Evolutionary conservation across 2,888 invertebrate genomes (phyloP), one percentile per base, ranked within the genome.

Genomic region (Perizoma flavofasciatum): DNA sequence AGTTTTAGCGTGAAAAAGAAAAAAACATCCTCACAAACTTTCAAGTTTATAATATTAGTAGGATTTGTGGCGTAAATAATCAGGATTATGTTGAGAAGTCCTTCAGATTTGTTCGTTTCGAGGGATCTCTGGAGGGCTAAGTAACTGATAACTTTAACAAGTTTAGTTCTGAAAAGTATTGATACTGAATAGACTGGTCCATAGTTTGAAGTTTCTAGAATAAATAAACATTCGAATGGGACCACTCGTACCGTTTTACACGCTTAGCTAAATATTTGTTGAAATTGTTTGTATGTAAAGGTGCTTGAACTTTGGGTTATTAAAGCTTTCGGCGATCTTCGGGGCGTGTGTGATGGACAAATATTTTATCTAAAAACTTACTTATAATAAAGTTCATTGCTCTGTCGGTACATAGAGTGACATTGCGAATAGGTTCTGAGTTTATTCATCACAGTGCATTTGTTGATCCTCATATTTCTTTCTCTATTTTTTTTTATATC

Each of bases 221-320:
- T 65, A 62, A 62, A 63, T 63, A 64, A 63, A 62, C 60, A 33
- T 41, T 35, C 45, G 57, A 62, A 52, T 59, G 52, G 49, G 43
- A 49, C 40, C 55, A 45, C 44, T 37, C 44, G 41, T 56, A 37
- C 57, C 49, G 47, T 59, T 61, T 55, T 54, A 57, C 33, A 35
- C 47, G 55, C 44, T 56, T 51, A 43, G 49, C 32, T 61, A 49
- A 61, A 58, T 55, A 56, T 49, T 49, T 54, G 22, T 8, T 57
- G 33, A 47, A 56, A 8, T 46, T 55, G 49, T 62, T 64, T 59
- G 60, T 64, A 59, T 11, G 41, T 46, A 52, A 51, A 46, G 66
- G 61, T 68, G 53, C 59, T 63, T 68, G 64, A 66, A 66, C 66
- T 58, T 55, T 35, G 10, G 35, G 43, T 43, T 22, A n/a, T n/a